phyloP scores from a whole-genome alignment of 2,797 vertebrate genomes.

The Etheostoma nigrum region DNA sequence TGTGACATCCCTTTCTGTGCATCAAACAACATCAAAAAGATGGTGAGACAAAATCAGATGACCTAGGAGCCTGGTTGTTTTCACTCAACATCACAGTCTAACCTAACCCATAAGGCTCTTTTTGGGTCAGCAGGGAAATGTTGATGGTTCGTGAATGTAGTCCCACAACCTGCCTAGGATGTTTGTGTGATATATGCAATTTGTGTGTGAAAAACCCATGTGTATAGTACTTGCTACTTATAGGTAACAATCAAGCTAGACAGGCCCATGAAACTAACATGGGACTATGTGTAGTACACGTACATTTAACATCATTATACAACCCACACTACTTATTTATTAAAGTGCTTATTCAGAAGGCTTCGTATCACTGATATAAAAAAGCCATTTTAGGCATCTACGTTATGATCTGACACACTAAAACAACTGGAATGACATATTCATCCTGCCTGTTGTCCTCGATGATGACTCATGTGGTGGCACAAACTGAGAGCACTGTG shows the following conservation, averaged over 20 bases:
- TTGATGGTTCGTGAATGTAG: neutral
- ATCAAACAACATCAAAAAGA: neutral
- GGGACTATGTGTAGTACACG: neutral
- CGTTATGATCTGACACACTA: neutral
- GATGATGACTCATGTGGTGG: slow-evolving; percentile 28
- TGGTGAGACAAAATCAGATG: neutral
- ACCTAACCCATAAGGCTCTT: neutral
- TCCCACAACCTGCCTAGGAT: neutral
- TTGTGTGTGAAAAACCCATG: slow-evolving; percentile 5
- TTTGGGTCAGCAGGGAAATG: slow-evolving; percentile 1
- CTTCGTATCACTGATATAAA: slow-evolving; percentile 12
- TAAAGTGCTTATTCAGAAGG: slow-evolving; percentile 15
- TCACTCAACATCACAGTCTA: neutral
- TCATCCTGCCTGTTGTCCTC: slow-evolving; percentile 22
- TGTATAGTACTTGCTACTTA: neutral
- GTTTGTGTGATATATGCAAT: slow-evolving; percentile 13
- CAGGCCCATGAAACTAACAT: slow-evolving; percentile 45
- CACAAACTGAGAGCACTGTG: slow-evolving; percentile 19
- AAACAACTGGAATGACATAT: slow-evolving; percentile 16
- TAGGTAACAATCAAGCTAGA: slow-evolving; percentile 15
- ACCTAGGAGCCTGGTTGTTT: slow-evolving; percentile 1
- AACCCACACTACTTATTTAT: neutral
- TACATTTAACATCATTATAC: too few species aligned
- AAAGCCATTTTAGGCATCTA: slow-evolving; percentile 15
- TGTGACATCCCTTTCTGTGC: neutral